These are phyloP conservation scores for Muschampia plurimacula DNA, from an alignment of 2,888 invertebrate species.

Conservation along the genomic window DNA sequence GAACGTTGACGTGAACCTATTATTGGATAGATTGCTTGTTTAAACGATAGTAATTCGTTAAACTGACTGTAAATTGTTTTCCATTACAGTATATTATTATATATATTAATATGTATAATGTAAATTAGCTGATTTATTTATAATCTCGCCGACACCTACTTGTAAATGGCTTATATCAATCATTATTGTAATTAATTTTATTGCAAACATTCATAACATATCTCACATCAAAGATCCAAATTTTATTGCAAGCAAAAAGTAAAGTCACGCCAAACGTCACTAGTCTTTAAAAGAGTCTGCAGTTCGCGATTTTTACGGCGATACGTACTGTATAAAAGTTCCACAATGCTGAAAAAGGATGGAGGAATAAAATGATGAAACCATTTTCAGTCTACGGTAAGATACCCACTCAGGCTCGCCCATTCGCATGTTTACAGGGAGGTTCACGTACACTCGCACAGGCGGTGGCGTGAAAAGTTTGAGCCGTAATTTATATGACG, in stretches of 20 bases:
- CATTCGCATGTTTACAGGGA: slow-evolving; percentile 51
- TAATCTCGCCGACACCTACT: not conserved
- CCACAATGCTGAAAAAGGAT: slow-evolving; percentile 81
- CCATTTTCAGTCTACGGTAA: slow-evolving; percentile 79
- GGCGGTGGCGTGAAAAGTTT: slow-evolving; percentile 78
- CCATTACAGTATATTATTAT: not conserved
- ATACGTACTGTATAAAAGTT: slow-evolving; percentile 61
- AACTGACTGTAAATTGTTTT: not conserved
- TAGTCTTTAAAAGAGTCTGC: slow-evolving; percentile 25
- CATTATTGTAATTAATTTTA: not conserved
- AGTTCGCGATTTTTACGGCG: slow-evolving; percentile 40
- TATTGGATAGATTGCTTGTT: slow-evolving; percentile 7
- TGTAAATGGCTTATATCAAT: too few species aligned
- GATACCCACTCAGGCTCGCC: slow-evolving; percentile 57
- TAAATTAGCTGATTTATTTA: not conserved
- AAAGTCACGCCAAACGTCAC: not conserved
- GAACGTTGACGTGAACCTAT: slow-evolving; percentile 10
- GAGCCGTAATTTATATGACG: slow-evolving; percentile 85
- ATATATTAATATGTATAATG: not conserved
- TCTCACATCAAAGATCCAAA: not conserved
- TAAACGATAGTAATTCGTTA: slow-evolving; percentile 8
- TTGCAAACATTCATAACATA: too few species aligned
- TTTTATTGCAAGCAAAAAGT: not conserved
- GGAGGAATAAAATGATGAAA: slow-evolving; percentile 80
- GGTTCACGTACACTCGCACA: slow-evolving; percentile 60